Percentiles rank a stretch among this genome's conserved stretches.
Conservation (phyloP, 2,888 invertebrate species). For the Caradrina kadenii region DNA sequence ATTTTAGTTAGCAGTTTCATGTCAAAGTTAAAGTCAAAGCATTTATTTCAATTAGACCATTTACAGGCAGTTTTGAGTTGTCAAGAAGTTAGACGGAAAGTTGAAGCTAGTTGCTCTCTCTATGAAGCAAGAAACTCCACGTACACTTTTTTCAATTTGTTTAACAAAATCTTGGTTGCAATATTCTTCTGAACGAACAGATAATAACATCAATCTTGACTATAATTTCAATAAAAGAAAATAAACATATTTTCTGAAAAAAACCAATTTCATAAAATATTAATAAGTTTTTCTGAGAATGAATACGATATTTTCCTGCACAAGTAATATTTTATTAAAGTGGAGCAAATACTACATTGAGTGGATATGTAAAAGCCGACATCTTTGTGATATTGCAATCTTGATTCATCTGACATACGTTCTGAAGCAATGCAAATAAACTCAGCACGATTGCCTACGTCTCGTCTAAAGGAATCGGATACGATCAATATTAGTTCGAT, state of each 20-base stretch:
- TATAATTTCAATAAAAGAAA: not conserved
- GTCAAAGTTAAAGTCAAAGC: too few relatives aligned
- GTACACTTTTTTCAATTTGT: too few relatives aligned
- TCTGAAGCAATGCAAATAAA: slow-evolving; percentile 46
- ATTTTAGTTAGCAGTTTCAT: not conserved
- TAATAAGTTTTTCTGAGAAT: slow-evolving; percentile 10
- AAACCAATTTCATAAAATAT: slow-evolving; percentile 1
- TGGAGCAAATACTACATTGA: slow-evolving; percentile 33
- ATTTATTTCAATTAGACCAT: too few relatives aligned
- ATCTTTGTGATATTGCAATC: slow-evolving; percentile 53
- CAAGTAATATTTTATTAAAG: slow-evolving; percentile 18
- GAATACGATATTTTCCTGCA: not conserved
- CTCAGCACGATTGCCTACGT: slow-evolving; percentile 40
- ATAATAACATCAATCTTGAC: slow-evolving; percentile 4
- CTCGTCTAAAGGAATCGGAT: slow-evolving; percentile 35
- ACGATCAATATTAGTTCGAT: slow-evolving; percentile 53
- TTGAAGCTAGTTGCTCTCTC: too few relatives aligned
- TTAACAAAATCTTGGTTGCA: not conserved
- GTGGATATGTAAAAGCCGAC: slow-evolving; percentile 36
- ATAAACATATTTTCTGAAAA: not conserved
- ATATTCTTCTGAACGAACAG: not conserved
- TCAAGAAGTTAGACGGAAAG: too few relatives aligned
- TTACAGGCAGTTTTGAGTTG: too few relatives aligned
- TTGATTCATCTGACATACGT: slow-evolving; percentile 49
- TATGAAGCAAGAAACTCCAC: too few relatives aligned